A percentile compares a stretch with the other conserved stretches of the same genome.
Conservation (phyloP, 2,113 vertebrate species). For the Hymenochirus boettgeri region DNA sequence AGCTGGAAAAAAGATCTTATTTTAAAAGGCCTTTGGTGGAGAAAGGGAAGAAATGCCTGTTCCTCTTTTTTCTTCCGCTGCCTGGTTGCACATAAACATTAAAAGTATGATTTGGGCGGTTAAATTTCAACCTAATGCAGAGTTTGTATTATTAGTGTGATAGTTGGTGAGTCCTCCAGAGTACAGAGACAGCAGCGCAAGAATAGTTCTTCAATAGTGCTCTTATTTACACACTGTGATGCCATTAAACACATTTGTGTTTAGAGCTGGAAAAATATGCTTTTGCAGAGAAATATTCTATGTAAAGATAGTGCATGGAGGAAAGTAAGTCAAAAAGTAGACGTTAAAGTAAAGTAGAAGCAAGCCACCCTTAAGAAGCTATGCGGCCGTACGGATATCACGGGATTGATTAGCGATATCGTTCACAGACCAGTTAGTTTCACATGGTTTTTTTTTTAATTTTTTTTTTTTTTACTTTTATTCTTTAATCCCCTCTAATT, state of each 20-base stretch:
- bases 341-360: no score
- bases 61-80: no score
- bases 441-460: no score
- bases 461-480: constrained; percentile 42
- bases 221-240: constrained; percentile 73
- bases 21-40: constrained; percentile 69
- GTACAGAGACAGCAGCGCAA: constrained; percentile 69
- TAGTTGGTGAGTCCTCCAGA: constrained; percentile 75
- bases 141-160: no score
- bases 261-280: constrained; percentile 69
- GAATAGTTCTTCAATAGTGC: constrained; percentile 73
- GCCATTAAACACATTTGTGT: constrained; percentile 76
- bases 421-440: constrained; percentile 42
- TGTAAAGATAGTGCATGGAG: constrained; percentile 62
- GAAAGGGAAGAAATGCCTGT: constrained; percentile 70
- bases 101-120: constrained; percentile 75
- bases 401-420: no score
- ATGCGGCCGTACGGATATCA: constrained; percentile 44
- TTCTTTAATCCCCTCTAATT: constrained; percentile 39
- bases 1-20: no score
- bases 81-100: constrained; percentile 68
- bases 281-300: constrained; percentile 72
- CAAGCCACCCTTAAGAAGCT: constrained; percentile 59
- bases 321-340: no score
- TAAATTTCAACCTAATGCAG: constrained; percentile 75